A percentile compares a stretch with the other conserved stretches of the same genome.
Conservation (phyloP, 2,113 vertebrate genomes). For the Zapus hudsonius region DNA sequence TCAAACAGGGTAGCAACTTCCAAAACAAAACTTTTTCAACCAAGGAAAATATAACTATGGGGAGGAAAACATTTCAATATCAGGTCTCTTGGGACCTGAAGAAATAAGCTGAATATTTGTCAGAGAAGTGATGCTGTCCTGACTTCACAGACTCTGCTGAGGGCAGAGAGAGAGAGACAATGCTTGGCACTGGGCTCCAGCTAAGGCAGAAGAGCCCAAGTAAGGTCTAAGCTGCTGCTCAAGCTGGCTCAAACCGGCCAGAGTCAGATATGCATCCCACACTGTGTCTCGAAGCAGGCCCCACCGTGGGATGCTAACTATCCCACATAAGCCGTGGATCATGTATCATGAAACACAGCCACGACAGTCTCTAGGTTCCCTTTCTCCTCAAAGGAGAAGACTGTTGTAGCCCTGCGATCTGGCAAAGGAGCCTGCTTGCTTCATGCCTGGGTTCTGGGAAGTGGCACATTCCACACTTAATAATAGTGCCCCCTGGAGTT, state of each 20-base stretch:
- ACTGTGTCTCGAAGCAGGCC: neutral
- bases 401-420: slow-evolving; percentile 1
- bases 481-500: slow-evolving; percentile 51
- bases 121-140: slow-evolving; percentile 62
- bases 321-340: no score
- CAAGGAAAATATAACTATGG: slow-evolving; percentile 83
- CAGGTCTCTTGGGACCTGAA: slow-evolving; percentile 68
- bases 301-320: neutral
- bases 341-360: neutral
- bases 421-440: slow-evolving; percentile 35
- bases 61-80: slow-evolving; percentile 82
- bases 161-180: slow-evolving; percentile 58
- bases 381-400: neutral
- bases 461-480: slow-evolving; percentile 41
- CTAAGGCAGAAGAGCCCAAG: neutral
- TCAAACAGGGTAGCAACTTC: slow-evolving; percentile 83
- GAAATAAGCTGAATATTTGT: slow-evolving; percentile 77
- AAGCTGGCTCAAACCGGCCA: neutral
- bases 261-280: neutral
- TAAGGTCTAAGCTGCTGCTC: neutral
- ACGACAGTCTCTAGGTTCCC: neutral
- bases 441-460: slow-evolving; percentile 54
- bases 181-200: slow-evolving; percentile 44
- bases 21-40: slow-evolving; percentile 84
- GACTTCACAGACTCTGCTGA: slow-evolving; percentile 49